Base-by-base conservation (phyloP, 2,113 vertebrate genomes). In the Nibea albiflora region DNA sequence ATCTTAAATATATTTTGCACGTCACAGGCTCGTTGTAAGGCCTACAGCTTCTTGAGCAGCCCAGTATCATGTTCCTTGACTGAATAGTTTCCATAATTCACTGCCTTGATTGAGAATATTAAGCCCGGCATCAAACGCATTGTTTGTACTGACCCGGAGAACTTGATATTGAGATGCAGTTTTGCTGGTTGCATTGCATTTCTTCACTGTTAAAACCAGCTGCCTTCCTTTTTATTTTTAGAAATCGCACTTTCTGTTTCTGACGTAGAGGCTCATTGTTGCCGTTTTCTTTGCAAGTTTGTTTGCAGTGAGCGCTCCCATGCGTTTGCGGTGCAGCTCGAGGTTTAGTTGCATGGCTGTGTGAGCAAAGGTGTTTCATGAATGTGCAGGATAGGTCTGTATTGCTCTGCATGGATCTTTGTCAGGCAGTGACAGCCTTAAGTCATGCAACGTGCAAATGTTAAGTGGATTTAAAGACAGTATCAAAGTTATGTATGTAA, bases 181-280 rank as follows among this genome's bases (percentile, higher is more conserved):
- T 69, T 28, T 8, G 2, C 52, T 3, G n/a, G 67, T 52, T 67
- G 24, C n/a, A 56, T 54, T 0, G 28, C 28, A 68, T 79, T 64
- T 65, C 20, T 63, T 49, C 19, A 8, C 31, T 61, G 67, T 63
- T 77, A 4, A 62, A 62, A 69, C 20, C 49, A 46, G 57, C 63
- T 64, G 46, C 47, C 20, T 54, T 54, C 1, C 7, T 75, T 75
- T 46, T 46, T 84, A 81, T 88, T 85, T 91, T 86, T 75, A 85
- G 81, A 80, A 50, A 79, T 19, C 73, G 58, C 53, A 68, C 19
- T 61, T 46, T 90, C 89, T 85, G 31, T 83, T 92, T 85, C 60
- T 28, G 71, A 78, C 12, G 46, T 61, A 63, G 75, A 26, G 61
- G 56, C 16, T 28, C 74, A 49, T 69, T 58, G 63, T 78, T 64